phyloP scores from a whole-genome alignment of 2,113 vertebrate genomes.

The Lophochroa leadbeateri region DNA sequence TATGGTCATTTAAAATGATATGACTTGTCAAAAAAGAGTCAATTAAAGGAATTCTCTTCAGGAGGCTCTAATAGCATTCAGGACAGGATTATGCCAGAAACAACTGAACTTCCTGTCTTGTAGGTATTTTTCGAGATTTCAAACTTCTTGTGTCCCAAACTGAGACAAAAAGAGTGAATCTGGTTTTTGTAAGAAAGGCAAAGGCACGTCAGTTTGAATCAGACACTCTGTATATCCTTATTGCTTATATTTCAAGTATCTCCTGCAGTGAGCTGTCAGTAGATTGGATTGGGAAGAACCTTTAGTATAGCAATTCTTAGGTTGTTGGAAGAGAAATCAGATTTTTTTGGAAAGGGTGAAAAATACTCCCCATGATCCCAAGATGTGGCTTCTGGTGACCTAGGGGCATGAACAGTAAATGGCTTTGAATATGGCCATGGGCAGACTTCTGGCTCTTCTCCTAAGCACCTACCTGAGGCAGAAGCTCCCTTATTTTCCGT shows the following conservation, averaged over 20 bases:
- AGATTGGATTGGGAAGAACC: not conserved
- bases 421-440: not conserved
- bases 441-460: not conserved
- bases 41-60: conserved; percentile 32
- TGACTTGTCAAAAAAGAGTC: not conserved
- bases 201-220: not conserved
- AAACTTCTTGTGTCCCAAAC: not conserved
- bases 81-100: not conserved
- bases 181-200: not conserved
- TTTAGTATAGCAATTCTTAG: not conserved
- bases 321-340: not conserved
- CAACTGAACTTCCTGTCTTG: not conserved
- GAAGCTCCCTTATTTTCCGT: not conserved
- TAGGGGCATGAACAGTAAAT: not conserved
- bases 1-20: conserved; percentile 28
- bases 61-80: not conserved
- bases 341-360: not conserved
- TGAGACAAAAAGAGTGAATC: not conserved
- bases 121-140: not conserved
- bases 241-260: not conserved
- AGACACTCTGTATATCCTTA: not conserved
- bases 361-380: not conserved
- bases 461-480: not conserved
- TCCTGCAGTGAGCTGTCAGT: not conserved
- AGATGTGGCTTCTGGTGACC: not conserved